Evolutionary conservation across 2,888 invertebrate genomes (phyloP), one percentile per base, ranked within the genome.

Genomic region (Drosophila helvetica): DNA sequence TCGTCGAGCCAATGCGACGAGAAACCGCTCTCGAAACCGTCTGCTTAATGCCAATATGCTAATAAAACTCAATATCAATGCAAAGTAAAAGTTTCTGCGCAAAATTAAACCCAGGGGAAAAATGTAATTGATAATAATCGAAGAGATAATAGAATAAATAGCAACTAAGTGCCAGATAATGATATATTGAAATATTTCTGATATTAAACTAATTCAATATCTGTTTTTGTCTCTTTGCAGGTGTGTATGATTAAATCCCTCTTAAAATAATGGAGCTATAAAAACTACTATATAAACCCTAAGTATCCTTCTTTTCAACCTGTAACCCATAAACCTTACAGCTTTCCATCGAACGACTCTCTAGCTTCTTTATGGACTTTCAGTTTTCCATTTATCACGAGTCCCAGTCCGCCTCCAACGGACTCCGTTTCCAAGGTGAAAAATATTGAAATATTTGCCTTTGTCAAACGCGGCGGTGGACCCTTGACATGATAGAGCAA

Each of bases 211-310:
- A 52, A 78, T 47, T 48, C 0, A 0, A 3, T 12, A 19, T 8
- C 3, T 1, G 45, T 3, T 53, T 19, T 15, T 15, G 8, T 78
- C 0, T 73, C 67, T 17, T 78, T 79, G 2, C 69, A 79, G 79
- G 79, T 79, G 58, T 46, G 79, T 78, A 65, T 15, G 38, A 38
- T 6, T 15, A 38, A 15, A 38, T 38, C 6, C 2, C 7, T 38
- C 6, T 5, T 7, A n/a, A 1, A 6, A 7, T 15, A 2, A 0
- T 38, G 38, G 15, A n/a, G n/a, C 38, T 61, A 38, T 19, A 19
- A 9, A 27, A 19, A 30, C 10, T n/a, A 9, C 1, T n/a, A n/a
- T n/a, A n/a, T n/a, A 17, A 48, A 4, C 6, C 38, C 38, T 38
- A 7, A 38, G n/a, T 38, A 38, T 38, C n/a, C 38, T n/a, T n/a